phyloP scores from a whole-genome alignment of 2,113 vertebrate species.

The Pituophis catenifer region DNA sequence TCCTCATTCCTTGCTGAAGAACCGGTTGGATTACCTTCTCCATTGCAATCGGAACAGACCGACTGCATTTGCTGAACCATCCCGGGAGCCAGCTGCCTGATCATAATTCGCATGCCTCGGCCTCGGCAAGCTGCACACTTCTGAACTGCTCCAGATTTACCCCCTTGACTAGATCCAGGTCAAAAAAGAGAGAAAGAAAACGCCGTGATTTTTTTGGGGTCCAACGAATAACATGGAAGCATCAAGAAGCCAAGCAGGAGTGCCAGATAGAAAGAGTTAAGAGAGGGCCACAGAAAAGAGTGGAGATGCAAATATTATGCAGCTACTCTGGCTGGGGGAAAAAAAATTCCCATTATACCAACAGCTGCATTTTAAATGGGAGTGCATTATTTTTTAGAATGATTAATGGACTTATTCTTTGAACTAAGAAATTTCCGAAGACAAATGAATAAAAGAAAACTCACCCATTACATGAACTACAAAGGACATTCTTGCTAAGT shows the following conservation, averaged over 20 bases:
- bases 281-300: not conserved
- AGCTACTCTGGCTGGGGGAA: not conserved
- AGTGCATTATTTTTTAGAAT: not conserved
- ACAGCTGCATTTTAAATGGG: not conserved
- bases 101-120: constrained; percentile 94
- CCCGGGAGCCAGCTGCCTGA: constrained; percentile 95
- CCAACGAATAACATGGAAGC: not conserved
- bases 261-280: not conserved
- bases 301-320: not conserved
- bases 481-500: constrained; percentile 98
- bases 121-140: constrained; percentile 93
- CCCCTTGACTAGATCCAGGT: constrained; percentile 82
- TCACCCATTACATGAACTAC: constrained; percentile 93
- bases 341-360: too few relatives aligned
- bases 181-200: constrained; percentile 17
- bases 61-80: constrained; percentile 99
- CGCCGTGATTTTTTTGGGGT: accelerated
- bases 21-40: constrained; percentile 82
- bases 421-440: not conserved
- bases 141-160: constrained; percentile 95
- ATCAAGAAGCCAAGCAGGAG: not conserved
- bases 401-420: not conserved
- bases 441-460: constrained; percentile 57
- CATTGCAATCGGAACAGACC: constrained; percentile 95
- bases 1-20: not conserved